Evolutionary conservation across 2,113 vertebrate genomes (phyloP).

Genomic region (Lagopus muta): DNA sequence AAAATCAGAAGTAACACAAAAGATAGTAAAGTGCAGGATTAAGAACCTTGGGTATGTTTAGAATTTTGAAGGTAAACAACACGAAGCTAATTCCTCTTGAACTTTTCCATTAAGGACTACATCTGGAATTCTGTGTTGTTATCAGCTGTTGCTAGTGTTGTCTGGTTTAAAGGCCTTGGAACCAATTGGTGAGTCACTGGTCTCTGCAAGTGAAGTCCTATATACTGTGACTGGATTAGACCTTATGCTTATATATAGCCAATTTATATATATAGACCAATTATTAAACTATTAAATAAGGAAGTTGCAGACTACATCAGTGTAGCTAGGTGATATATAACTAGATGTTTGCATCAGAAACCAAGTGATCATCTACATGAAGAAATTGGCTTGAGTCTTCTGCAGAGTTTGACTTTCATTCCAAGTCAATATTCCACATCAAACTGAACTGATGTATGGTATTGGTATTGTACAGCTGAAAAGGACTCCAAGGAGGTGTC

Average conservation of each 20-base stretch:
- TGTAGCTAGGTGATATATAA: not conserved
- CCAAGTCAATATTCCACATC: not conserved
- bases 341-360: not conserved
- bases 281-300: not conserved
- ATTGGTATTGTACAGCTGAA: not conserved
- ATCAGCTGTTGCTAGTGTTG: not conserved
- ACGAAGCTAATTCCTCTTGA: not conserved
- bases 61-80: not conserved
- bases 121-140: not conserved
- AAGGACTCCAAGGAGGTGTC: not conserved
- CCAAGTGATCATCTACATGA: not conserved
- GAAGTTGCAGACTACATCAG: not conserved
- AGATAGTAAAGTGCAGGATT: not conserved
- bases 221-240: not conserved
- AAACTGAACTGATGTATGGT: not conserved
- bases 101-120: not conserved
- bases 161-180: not conserved
- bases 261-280: too few species aligned
- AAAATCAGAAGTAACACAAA: not conserved
- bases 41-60: not conserved
- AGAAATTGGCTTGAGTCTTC: not conserved
- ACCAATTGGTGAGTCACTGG: not conserved
- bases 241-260: not conserved
- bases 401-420: not conserved
- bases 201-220: not conserved